A percentile compares a stretch with the other conserved stretches of the same genome.
phyloP scores from a whole-genome alignment of 2,113 vertebrate species.

The Zapornia atra region DNA sequence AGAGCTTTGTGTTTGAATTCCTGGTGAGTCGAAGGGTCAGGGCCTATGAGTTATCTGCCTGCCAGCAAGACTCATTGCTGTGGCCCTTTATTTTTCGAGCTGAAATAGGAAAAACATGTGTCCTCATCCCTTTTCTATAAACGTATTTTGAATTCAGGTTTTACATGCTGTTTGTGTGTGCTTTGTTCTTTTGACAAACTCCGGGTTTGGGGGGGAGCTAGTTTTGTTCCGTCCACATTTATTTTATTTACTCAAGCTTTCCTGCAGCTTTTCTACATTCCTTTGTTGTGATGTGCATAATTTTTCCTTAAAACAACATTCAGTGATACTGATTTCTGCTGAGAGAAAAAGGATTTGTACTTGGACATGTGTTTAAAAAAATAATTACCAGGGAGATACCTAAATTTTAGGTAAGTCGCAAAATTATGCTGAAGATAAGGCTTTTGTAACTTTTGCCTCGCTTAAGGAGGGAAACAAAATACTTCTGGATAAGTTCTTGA shows the following conservation, averaged over 20 bases:
- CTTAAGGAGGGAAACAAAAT: background rate
- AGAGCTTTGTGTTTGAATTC: conserved; percentile 86
- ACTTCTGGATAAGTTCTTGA: background rate
- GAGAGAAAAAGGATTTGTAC: background rate
- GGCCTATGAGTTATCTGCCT: conserved; percentile 76
- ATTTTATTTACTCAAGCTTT: conserved; percentile 51
- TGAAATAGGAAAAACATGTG: conserved; percentile 59
- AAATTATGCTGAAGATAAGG: background rate
- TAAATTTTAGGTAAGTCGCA: conserved; percentile 20
- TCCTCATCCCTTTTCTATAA: conserved; percentile 56
- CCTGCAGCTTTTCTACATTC: conserved; percentile 72
- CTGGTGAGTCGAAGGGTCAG: conserved; percentile 79
- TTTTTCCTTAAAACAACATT: conserved; percentile 39
- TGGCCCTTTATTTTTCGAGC: conserved; percentile 72
- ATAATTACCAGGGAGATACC: background rate
- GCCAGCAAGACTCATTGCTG: conserved; percentile 71
- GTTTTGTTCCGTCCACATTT: conserved; percentile 52
- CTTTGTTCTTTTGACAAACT: conserved; percentile 59
- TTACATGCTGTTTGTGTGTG: conserved; percentile 27
- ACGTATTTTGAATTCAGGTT: conserved; percentile 58
- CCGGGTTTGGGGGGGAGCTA: background rate
- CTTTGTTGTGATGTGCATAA: conserved; percentile 64
- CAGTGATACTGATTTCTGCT: conserved; percentile 21
- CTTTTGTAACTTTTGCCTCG: background rate
- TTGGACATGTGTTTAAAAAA: background rate